Evolutionary conservation across 2,888 invertebrate species (phyloP).

Genomic region (Helobdella robusta): DNA sequence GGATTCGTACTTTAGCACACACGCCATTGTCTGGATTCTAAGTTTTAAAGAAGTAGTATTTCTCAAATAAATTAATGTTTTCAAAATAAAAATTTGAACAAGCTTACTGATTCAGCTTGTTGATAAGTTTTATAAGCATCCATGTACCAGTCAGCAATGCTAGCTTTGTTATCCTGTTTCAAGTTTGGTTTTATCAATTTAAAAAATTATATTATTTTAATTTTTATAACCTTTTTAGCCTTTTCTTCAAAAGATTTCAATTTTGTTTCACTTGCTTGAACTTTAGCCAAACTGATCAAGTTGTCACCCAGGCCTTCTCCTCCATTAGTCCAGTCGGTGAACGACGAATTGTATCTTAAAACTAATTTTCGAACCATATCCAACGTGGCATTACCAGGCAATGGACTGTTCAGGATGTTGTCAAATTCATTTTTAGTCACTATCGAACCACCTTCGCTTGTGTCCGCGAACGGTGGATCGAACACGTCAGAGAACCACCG

Average conservation of each 20-base stretch:
- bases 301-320: neutral
- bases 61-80: too few species aligned
- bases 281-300: constrained; percentile 3
- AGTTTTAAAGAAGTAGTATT: neutral
- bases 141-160: constrained; percentile 33
- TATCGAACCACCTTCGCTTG: constrained; percentile 21
- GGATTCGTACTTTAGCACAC: constrained; percentile 32
- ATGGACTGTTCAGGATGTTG: constrained; percentile 15
- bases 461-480: constrained; percentile 24
- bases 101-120: constrained; percentile 28
- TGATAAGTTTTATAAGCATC: constrained; percentile 31
- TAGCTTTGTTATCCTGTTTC: constrained; percentile 10
- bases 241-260: neutral
- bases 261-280: neutral
- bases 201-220: too few species aligned
- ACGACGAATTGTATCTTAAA: constrained; percentile 34
- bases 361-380: constrained; percentile 30
- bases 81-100: neutral
- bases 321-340: constrained; percentile 30
- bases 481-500: constrained; percentile 22
- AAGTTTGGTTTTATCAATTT: neutral
- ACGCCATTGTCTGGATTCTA: constrained; percentile 28
- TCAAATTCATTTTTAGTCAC: constrained; percentile 21
- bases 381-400: constrained; percentile 22
- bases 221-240: constrained; percentile 24